Percentiles rank a stretch among this genome's conserved stretches.
Conservation (phyloP, 2,888 invertebrate species). For the Seladonia tumulorum region DNA sequence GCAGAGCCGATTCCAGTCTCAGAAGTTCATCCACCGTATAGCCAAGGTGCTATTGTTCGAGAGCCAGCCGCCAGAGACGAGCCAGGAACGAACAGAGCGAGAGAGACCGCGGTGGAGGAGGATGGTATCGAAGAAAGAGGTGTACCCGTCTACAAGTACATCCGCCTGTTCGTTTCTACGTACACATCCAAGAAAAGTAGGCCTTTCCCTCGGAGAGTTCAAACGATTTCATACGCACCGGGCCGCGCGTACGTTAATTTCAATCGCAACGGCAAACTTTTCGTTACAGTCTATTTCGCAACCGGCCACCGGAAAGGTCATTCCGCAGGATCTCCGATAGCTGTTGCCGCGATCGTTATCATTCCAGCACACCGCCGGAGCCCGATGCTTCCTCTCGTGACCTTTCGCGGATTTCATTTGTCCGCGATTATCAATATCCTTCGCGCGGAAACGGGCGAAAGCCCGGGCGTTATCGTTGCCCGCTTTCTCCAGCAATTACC, state of each 20-base stretch:
- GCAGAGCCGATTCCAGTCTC: constrained; percentile 74
- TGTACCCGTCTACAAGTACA: constrained; percentile 24
- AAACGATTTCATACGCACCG: constrained; percentile 67
- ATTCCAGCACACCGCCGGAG: neutral
- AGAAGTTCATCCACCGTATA: constrained; percentile 75
- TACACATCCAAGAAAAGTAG: constrained; percentile 62
- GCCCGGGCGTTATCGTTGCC: constrained; percentile 1
- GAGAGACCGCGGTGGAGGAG: constrained; percentile 46
- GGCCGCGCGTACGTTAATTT: constrained; percentile 63
- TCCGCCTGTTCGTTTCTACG: neutral
- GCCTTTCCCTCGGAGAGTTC: constrained; percentile 66
- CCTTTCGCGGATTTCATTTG: neutral
- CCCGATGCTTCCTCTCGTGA: neutral
- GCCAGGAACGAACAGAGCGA: constrained; percentile 31
- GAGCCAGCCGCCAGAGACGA: constrained; percentile 63
- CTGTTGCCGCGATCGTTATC: constrained; percentile 53
- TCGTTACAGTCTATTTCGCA: constrained; percentile 64
- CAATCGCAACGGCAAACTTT: constrained; percentile 63
- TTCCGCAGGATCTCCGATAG: constrained; percentile 48
- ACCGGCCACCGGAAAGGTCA: constrained; percentile 61
- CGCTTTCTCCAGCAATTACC: constrained; percentile 34
- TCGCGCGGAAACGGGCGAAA: constrained; percentile 9
- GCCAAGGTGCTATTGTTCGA: constrained; percentile 73
- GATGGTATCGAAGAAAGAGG: constrained; percentile 63
- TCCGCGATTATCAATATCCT: constrained; percentile 1